These are phyloP conservation scores for Agrilus mali DNA, from an alignment of 2,888 invertebrate species.

Conservation along the genomic window DNA sequence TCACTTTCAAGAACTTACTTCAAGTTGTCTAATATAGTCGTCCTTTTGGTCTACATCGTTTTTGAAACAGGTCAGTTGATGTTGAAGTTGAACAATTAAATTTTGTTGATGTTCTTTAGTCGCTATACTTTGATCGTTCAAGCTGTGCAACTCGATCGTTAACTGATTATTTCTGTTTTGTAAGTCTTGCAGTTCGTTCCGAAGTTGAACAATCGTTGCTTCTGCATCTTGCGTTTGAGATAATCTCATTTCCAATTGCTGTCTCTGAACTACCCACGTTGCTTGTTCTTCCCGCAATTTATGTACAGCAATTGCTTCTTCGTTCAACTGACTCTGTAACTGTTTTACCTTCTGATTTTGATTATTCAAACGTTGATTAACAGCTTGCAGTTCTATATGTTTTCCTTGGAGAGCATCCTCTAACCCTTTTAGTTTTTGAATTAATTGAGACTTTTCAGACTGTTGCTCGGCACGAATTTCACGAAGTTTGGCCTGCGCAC, in stretches of 20 bases:
- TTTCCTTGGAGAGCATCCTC: slow-evolving; percentile 39
- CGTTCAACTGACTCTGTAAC: slow-evolving; percentile 47
- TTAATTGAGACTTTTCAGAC: slow-evolving; percentile 48
- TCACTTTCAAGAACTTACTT: slow-evolving; percentile 21
- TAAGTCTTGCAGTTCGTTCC: slow-evolving; percentile 30
- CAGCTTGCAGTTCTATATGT: slow-evolving; percentile 48
- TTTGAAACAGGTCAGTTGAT: slow-evolving; percentile 28
- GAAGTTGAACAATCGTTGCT: slow-evolving; percentile 25
- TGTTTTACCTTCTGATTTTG: slow-evolving; percentile 45
- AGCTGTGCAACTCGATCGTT: slow-evolving; percentile 36
- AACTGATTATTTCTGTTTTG: slow-evolving; percentile 26
- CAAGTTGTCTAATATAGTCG: slow-evolving; percentile 42
- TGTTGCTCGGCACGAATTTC: slow-evolving; percentile 62
- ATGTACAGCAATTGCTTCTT: slow-evolving; percentile 38
- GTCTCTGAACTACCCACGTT: slow-evolving; percentile 46
- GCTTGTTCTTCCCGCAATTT: slow-evolving; percentile 43
- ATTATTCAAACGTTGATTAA: slow-evolving; percentile 47
- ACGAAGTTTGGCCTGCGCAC: slow-evolving; percentile 64
- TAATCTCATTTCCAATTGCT: slow-evolving; percentile 53
- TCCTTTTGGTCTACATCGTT: slow-evolving; percentile 41
- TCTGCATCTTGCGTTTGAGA: slow-evolving; percentile 45
- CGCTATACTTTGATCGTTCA: slow-evolving; percentile 28
- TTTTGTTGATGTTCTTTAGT: slow-evolving; percentile 22
- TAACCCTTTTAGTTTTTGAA: slow-evolving; percentile 42
- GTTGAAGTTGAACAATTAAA: slow-evolving; percentile 21